These are phyloP conservation scores for Orchesella cincta DNA, from an alignment of 1,140 invertebrate species.

Conservation along the genomic window DNA sequence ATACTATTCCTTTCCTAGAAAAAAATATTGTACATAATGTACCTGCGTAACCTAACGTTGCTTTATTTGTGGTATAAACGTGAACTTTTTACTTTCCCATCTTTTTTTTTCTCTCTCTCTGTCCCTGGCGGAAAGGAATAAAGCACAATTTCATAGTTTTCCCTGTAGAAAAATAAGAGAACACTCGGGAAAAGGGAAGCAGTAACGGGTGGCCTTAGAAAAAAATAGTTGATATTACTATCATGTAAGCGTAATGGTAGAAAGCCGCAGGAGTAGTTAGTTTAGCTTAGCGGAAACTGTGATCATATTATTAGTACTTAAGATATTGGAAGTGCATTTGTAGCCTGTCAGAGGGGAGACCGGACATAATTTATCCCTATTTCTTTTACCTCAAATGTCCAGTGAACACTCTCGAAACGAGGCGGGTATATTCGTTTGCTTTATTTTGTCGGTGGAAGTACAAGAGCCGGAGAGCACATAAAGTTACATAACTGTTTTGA, in stretches of 20 bases:
- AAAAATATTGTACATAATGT: no score
- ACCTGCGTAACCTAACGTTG: background rate
- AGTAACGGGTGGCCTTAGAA: background rate
- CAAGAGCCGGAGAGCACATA: background rate
- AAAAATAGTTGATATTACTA: background rate
- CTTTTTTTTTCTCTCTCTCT: background rate
- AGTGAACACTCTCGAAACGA: background rate
- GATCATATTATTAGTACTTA: slow-evolving; percentile 5
- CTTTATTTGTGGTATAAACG: background rate
- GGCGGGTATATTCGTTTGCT: background rate
- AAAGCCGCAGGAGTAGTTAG: background rate
- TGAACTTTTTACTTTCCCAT: background rate
- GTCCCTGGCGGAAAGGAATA: background rate
- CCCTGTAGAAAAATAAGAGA: background rate
- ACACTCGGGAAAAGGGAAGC: background rate
- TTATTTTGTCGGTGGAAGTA: background rate
- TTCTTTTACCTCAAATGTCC: slow-evolving; percentile 4
- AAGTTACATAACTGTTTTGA: background rate
- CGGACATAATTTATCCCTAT: background rate
- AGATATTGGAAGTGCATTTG: slow-evolving; percentile 25
- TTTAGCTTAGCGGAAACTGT: slow-evolving; percentile 14
- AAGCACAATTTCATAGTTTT: background rate
- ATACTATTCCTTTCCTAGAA: no score
- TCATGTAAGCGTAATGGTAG: background rate
- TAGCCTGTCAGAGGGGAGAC: slow-evolving; percentile 5